phyloP scores from a whole-genome alignment of 2,888 invertebrate species.

The Myopa tessellatipennis region DNA sequence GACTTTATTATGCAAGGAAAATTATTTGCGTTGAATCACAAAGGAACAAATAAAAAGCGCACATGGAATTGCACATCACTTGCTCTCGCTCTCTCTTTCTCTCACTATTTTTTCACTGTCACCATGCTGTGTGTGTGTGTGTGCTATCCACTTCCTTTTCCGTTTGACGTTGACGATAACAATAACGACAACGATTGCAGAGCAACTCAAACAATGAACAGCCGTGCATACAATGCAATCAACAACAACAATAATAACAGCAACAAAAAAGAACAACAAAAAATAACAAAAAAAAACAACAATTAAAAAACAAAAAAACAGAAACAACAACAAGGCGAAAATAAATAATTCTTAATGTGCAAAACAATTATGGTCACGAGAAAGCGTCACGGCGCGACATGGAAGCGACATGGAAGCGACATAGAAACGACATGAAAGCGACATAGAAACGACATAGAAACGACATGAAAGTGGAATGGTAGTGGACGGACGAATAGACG shows the following conservation, averaged over 20 bases:
- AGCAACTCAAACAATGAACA: constrained; percentile 10
- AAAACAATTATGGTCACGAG: constrained; percentile 2
- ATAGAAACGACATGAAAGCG: neutral
- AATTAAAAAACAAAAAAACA: too few relatives aligned
- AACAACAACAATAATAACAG: neutral
- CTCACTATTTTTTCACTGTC: too few relatives aligned
- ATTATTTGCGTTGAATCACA: neutral
- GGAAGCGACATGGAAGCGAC: too few relatives aligned
- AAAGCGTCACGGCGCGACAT: neutral
- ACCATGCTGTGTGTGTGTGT: too few relatives aligned
- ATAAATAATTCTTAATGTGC: constrained; percentile 9
- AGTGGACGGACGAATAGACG: too few relatives aligned
- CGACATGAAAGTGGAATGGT: too few relatives aligned
- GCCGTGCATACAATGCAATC: neutral
- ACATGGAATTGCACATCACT: neutral
- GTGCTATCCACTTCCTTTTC: neutral
- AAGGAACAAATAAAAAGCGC: neutral
- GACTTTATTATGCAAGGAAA: neutral
- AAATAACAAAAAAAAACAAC: too few relatives aligned
- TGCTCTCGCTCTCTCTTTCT: neutral
- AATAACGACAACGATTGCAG: neutral
- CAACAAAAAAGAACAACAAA: too few relatives aligned
- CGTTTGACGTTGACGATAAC: constrained; percentile 4
- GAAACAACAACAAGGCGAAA: neutral
- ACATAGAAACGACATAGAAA: neutral